phyloP scores from a whole-genome alignment of 2,797 vertebrate genomes.

The Bovichtus diacanthus region DNA sequence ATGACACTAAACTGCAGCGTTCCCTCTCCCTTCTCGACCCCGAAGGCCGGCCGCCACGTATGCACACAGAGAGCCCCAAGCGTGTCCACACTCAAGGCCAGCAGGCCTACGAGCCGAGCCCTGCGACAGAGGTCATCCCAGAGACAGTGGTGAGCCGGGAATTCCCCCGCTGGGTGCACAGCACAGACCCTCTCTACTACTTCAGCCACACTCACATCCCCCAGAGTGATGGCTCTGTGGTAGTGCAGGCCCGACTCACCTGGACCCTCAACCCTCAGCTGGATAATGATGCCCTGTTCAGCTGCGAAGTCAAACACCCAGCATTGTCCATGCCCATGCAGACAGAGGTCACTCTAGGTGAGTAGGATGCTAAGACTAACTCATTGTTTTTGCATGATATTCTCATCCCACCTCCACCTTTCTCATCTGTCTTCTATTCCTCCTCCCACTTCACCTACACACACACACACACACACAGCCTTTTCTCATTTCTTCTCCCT shows the following conservation, averaged over 20 bases:
- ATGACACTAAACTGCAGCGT: slow-evolving; percentile 95
- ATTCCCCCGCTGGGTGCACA: slow-evolving; percentile 97
- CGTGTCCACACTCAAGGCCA: slow-evolving; percentile 81
- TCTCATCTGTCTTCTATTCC: slow-evolving; percentile 15
- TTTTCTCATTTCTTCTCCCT: slow-evolving; percentile 23
- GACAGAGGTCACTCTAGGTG: slow-evolving; percentile 94
- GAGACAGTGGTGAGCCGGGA: slow-evolving; percentile 97
- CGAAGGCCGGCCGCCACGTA: slow-evolving; percentile 77
- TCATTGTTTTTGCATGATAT: slow-evolving; percentile 15
- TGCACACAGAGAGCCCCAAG: slow-evolving; percentile 84
- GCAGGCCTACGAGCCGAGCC: slow-evolving; percentile 82
- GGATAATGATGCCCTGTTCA: slow-evolving; percentile 98
- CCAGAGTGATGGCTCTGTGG: slow-evolving; percentile 94
- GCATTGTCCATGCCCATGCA: slow-evolving; percentile 99
- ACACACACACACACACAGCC: not conserved
- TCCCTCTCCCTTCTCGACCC: slow-evolving; percentile 90
- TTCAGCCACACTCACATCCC: slow-evolving; percentile 92
- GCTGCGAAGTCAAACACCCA: slow-evolving; percentile 98
- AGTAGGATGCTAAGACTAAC: slow-evolving; percentile 64
- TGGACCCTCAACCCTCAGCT: slow-evolving; percentile 98
- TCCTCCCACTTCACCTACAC: not conserved
- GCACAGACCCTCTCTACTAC: slow-evolving; percentile 92
- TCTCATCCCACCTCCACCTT: slow-evolving; percentile 1
- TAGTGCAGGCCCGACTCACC: slow-evolving; percentile 94
- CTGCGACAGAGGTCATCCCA: slow-evolving; percentile 91